Evolutionary conservation across 2,888 invertebrate genomes (phyloP).

Genomic region (Charanyca ferruginea): DNA sequence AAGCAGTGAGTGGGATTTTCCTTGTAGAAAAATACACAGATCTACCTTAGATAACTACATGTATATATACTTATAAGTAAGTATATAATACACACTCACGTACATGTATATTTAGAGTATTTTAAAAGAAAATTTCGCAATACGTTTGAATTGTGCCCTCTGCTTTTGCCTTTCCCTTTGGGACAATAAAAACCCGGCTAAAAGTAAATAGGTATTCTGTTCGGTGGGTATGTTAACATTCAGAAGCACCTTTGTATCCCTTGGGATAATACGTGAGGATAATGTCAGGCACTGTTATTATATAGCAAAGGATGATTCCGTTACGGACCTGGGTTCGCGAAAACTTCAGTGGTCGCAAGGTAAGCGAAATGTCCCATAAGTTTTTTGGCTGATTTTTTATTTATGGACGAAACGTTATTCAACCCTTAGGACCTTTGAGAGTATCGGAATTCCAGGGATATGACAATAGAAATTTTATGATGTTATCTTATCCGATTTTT

Average conservation of each 20-base stretch:
- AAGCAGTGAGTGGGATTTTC: constrained; percentile 31
- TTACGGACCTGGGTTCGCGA: constrained; percentile 45
- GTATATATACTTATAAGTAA: background rate
- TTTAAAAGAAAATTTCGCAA: constrained; percentile 59
- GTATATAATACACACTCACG: background rate
- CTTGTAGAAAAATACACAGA: constrained; percentile 21
- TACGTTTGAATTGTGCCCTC: constrained; percentile 61
- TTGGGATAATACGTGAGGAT: constrained; percentile 67
- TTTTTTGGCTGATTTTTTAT: constrained; percentile 21
- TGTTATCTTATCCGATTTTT: background rate
- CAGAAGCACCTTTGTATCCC: constrained; percentile 66
- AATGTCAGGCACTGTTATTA: constrained; percentile 64
- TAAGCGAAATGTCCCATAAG: constrained; percentile 12
- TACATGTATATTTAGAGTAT: constrained; percentile 36
- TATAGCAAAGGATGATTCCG: constrained; percentile 61
- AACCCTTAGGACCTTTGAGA: background rate
- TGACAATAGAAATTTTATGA: background rate
- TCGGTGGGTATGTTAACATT: constrained; percentile 68
- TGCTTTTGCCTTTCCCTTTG: constrained; percentile 47
- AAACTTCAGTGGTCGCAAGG: constrained; percentile 45
- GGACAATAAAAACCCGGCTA: constrained; percentile 64
- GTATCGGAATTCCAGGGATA: background rate
- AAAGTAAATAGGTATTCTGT: constrained; percentile 68
- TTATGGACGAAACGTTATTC: constrained; percentile 9
- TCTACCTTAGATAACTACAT: constrained; percentile 3